Conservation (phyloP, 2,797 vertebrate species). For the Caiman crocodilus region DNA sequence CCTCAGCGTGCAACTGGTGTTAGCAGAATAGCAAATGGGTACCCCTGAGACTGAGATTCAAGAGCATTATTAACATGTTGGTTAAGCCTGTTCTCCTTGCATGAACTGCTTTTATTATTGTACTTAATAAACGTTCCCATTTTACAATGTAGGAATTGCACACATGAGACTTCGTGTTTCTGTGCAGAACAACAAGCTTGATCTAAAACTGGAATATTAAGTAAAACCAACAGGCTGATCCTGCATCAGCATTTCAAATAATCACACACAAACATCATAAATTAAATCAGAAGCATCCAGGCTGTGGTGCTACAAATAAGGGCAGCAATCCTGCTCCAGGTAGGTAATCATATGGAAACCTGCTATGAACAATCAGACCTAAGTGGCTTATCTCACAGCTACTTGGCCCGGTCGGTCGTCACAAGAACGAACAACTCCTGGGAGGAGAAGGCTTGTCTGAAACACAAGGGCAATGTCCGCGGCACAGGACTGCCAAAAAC, state of each 20-base stretch:
- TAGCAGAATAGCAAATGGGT: accelerated
- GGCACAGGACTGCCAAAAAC: not conserved
- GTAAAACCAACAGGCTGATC: not conserved
- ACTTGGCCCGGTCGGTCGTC: not conserved
- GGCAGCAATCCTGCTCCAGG: not conserved
- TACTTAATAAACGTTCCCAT: not conserved
- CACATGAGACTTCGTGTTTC: not conserved
- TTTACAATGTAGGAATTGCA: accelerated
- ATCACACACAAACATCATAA: not conserved
- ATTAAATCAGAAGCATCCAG: accelerated
- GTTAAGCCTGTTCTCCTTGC: not conserved
- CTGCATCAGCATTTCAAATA: not conserved
- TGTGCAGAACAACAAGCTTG: not conserved
- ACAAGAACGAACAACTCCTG: not conserved
- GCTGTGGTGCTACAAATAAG: not conserved
- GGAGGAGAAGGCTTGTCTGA: not conserved
- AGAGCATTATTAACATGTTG: accelerated
- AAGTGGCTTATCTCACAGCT: not conserved
- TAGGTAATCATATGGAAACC: not conserved
- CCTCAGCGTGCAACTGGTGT: accelerated
- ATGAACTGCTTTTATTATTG: not conserved
- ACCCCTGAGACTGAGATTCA: accelerated
- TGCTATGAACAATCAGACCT: accelerated
- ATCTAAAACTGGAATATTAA: not conserved
- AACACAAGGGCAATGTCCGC: not conserved